phyloP scores from a whole-genome alignment of 2,797 vertebrate species.

The Poecilia gillii region DNA sequence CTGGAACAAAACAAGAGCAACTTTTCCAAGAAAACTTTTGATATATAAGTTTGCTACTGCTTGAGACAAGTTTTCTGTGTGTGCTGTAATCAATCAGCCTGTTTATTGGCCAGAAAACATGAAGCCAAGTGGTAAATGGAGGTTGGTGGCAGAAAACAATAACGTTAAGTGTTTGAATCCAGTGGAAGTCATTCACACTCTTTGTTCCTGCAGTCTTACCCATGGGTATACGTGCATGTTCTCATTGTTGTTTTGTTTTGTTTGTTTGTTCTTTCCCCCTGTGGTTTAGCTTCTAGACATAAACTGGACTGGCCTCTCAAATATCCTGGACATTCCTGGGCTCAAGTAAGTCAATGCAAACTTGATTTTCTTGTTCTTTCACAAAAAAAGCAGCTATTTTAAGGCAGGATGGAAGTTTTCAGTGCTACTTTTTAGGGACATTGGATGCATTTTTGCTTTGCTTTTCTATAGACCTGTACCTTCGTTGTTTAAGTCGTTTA shows the following conservation, averaged over 20 bases:
- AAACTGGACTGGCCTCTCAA: conserved; percentile 97
- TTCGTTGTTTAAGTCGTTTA: background rate
- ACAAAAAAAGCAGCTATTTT: background rate
- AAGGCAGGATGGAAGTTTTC: background rate
- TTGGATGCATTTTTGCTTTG: background rate
- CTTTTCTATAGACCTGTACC: background rate
- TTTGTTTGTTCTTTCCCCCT: conserved; percentile 25
- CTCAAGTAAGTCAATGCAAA: conserved; percentile 86
- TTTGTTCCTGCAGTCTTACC: background rate
- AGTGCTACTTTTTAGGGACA: background rate
- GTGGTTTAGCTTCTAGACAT: conserved; percentile 90
- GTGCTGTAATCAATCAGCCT: conserved; percentile 28
- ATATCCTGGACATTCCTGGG: conserved; percentile 96
- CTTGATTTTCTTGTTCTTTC: conserved; percentile 13
- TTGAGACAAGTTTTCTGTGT: conserved; percentile 9
- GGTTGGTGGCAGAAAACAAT: conserved; percentile 24
- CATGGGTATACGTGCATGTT: background rate
- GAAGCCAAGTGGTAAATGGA: conserved; percentile 21
- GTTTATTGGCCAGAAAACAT: conserved; percentile 25
- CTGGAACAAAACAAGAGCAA: background rate
- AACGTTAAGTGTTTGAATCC: conserved; percentile 26
- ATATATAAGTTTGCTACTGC: conserved; percentile 27
- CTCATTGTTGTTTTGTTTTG: conserved; percentile 12
- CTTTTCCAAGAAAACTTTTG: conserved; percentile 16
- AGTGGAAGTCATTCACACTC: conserved; percentile 29